Base-by-base conservation (phyloP, 2,888 invertebrate species). In the Sipunculus nudus region DNA sequence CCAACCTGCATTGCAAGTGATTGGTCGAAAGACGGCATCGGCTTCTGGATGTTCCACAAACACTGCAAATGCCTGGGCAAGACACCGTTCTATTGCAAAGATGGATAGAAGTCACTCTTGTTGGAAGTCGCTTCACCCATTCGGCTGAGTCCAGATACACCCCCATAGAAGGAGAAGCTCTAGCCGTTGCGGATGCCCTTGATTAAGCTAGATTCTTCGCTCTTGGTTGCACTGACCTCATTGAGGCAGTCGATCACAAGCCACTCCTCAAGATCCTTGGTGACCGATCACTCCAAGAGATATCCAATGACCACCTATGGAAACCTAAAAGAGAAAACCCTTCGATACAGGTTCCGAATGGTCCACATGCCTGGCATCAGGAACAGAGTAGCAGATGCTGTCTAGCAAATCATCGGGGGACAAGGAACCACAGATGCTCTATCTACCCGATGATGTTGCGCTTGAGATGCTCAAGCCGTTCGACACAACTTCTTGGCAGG, bases 1-100 rank as follows among this genome's bases (percentile, higher is more conserved):
- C 67, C 68, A 10, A 69, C 68, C 10, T 70, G 74, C 61, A 56
- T 71, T 28, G 71, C 67, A 1, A 73, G 70, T 6, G 71, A 73
- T 50, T 73, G 69, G 69, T 67, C 67, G 21, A 68, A 60, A 50
- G n/a, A n/a, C n/a, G n/a, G n/a, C n/a, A n/a, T n/a, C n/a, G n/a
- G n/a, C n/a, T n/a, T n/a, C n/a, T n/a, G n/a, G n/a, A n/a, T n/a
- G n/a, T n/a, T n/a, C n/a, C n/a, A n/a, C n/a, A 70, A 71, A 43
- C 71, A 68, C 50, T 28, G 68, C 31, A 8, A 45, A 3, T 73
- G 68, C 55, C 10, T 53, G 0, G 31, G 35, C 8, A 47, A 38
- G 16, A 8, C 49, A 10, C 71, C 65, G n/a, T 41, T 57, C 23
- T 68, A 67, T 56, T 67, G 68, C 46, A 43, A 35, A 19, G 50